Conservation (phyloP, 2,888 invertebrate species). For the Lagria hirta region DNA sequence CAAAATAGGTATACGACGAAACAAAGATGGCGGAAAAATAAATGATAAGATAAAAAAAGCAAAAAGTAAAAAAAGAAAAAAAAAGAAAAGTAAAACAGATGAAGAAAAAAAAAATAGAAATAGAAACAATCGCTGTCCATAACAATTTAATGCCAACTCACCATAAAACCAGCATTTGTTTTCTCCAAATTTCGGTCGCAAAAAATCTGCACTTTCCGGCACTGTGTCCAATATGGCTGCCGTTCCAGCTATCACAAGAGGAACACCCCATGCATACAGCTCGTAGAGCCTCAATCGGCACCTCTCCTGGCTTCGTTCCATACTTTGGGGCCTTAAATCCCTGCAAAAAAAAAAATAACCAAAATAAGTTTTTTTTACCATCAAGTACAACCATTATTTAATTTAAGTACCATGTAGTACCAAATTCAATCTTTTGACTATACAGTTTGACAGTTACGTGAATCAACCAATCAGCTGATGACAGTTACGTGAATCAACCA, state of each 20-base stretch:
- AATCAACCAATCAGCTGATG: no score
- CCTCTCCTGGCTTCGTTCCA: constrained; percentile 83
- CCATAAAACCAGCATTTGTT: constrained; percentile 84
- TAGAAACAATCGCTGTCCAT: background rate
- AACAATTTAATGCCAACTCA: constrained; percentile 48
- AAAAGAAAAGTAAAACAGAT: no score
- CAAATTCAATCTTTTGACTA: no score
- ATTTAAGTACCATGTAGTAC: no score
- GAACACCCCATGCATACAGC: constrained; percentile 84
- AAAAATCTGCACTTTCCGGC: constrained; percentile 61
- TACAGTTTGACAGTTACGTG: no score
- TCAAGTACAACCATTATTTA: no score
- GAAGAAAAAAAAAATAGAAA: background rate
- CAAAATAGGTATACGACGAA: no score
- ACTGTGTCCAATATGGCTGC: constrained; percentile 74
- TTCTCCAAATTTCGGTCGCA: constrained; percentile 78
- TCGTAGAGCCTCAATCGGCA: constrained; percentile 77
- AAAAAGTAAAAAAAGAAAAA: no score
- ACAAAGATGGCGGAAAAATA: no score
- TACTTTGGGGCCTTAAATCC: constrained; percentile 79
- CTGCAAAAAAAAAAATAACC: constrained; percentile 56
- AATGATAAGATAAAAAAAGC: no score
- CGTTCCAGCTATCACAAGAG: constrained; percentile 72
- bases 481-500: no score
- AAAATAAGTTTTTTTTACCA: no score